Conservation (phyloP, 2,888 invertebrate species). For the Chalcis sispes region DNA sequence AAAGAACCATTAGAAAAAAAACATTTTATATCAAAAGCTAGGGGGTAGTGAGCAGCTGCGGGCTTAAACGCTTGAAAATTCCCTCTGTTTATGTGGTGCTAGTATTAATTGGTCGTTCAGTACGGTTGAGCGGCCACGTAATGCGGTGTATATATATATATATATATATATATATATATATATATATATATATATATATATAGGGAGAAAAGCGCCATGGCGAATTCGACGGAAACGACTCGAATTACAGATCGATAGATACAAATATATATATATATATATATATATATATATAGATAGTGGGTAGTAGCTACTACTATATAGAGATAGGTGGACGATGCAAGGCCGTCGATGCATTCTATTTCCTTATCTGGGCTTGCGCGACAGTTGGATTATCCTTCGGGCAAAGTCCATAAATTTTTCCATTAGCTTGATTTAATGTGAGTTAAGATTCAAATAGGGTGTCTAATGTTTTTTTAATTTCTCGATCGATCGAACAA, state of each 20-base stretch:
- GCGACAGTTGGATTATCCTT: slow-evolving; percentile 42
- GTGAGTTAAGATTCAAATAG: background rate
- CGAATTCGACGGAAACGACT: slow-evolving; percentile 19
- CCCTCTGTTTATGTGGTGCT: background rate
- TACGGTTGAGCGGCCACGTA: background rate
- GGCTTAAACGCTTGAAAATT: background rate
- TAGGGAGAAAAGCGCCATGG: too few relatives aligned
- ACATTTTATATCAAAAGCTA: too few relatives aligned
- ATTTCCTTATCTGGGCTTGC: slow-evolving; percentile 27
- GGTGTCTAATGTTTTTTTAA: slow-evolving; percentile 4
- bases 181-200: too few relatives aligned
- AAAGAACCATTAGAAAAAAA: too few relatives aligned
- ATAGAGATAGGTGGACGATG: background rate
- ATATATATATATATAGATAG: too few relatives aligned
- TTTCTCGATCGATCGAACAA: background rate
- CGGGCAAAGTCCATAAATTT: slow-evolving; percentile 29
- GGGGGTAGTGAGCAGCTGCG: too few relatives aligned
- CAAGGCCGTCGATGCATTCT: background rate
- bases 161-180: too few relatives aligned
- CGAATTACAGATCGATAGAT: slow-evolving; percentile 50
- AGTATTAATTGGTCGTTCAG: background rate
- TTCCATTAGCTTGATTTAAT: slow-evolving; percentile 18
- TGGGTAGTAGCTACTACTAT: too few relatives aligned
- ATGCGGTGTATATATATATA: background rate
- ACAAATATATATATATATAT: too few relatives aligned